Base-by-base conservation (phyloP, 2,888 invertebrate species). In the Coecobrya sp. region DNA sequence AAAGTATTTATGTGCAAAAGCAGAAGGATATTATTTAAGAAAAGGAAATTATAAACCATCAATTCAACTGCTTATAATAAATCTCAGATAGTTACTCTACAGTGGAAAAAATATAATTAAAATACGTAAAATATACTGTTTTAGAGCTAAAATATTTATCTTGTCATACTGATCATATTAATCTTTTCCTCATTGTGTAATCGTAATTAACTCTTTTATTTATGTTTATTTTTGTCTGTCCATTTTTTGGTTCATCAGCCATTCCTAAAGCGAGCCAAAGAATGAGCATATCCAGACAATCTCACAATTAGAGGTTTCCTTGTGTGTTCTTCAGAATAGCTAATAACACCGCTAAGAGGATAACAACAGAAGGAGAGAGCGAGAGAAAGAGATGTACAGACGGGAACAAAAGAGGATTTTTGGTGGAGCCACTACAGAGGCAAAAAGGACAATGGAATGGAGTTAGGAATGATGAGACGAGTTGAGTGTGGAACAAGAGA, bases 361-460 rank as follows among this genome's bases (percentile, higher is more conserved):
- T 70, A 73, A 73, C 42, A 45, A 11, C 19, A 45, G 42, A 45
- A 19, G 42, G 7, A 30, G 27, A 13, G 16, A 68, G 25, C 59
- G n/a, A 65, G 30, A 68, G 52, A 3, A n/a, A 30, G 86, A 65
- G 45, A 68, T 52, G 19, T 55, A n/a, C n/a, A 13, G 16, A 30
- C 22, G 52, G 5, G 62, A 82, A 65, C 42, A 65, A 84, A 84
- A 65, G 65, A n/a, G 36, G 36, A n/a, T n/a, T 36, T 70, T 70
- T 36, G 10, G n/a, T 36, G 70, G n/a, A 42, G 36, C 70, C 70
- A 70, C 36, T 36, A 70, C 55, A 85, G 19, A 70, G 16, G 73
- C 22, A 86, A 22, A 36, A 76, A 36, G 55, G 73, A 86, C 55
- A 86, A 86, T 73, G 59, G 59, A 76, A 55, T 62, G 22, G 19